Evolutionary conservation across 2,888 invertebrate genomes (phyloP).

Genomic region (Petrolisthes cinctipes): DNA sequence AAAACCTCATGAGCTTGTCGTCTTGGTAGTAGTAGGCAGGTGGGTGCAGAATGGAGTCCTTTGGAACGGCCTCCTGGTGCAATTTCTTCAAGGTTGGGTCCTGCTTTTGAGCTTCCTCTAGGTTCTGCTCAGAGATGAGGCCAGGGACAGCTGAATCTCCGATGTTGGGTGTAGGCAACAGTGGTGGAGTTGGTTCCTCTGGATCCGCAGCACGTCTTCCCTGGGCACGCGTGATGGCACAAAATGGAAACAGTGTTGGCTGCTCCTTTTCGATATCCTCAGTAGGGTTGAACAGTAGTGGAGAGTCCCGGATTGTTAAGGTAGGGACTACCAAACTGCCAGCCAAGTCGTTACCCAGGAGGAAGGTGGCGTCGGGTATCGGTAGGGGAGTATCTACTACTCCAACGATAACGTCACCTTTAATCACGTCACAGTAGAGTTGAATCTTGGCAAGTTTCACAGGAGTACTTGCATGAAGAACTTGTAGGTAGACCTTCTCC

Average conservation of each 20-base stretch:
- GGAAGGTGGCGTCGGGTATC: background rate
- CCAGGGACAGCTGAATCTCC: background rate
- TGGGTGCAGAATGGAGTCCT: background rate
- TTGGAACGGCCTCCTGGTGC: background rate
- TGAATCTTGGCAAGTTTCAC: background rate
- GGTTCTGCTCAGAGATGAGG: background rate
- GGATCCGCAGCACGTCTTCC: background rate
- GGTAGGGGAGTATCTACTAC: background rate
- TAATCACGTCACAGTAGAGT: background rate
- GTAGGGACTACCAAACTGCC: constrained; percentile 8
- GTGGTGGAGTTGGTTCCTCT: background rate
- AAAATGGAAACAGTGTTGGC: constrained; percentile 7
- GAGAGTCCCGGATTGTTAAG: background rate
- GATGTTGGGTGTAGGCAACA: background rate
- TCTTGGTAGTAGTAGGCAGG: background rate
- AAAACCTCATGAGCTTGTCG: background rate
- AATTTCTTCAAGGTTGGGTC: background rate
- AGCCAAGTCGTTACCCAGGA: constrained; percentile 2
- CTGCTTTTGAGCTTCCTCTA: background rate
- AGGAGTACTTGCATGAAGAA: background rate
- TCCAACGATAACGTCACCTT: background rate
- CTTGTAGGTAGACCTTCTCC: background rate
- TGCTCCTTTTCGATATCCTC: constrained; percentile 10
- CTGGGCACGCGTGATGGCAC: constrained; percentile 1
- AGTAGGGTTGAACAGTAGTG: constrained; percentile 6